Conservation (phyloP, 2,888 invertebrate species). For the Leptothorax acervorum region DNA sequence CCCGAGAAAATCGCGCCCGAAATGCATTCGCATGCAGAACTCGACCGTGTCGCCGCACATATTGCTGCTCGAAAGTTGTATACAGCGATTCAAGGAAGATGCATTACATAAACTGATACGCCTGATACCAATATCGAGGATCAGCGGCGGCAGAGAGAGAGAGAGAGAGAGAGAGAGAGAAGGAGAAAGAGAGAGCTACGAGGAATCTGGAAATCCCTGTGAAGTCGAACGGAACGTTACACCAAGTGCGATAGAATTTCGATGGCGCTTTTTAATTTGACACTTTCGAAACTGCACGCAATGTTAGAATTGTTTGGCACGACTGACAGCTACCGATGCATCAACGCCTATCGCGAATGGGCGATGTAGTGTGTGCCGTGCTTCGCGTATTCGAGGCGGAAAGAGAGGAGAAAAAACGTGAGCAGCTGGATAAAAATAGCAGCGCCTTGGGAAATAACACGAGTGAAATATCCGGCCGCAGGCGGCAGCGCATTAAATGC, state of each 20-base stretch:
- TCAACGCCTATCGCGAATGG: conserved; percentile 8
- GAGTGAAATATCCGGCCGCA: conserved; percentile 36
- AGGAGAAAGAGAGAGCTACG: background rate
- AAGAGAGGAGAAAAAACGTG: background rate
- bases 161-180: too few relatives aligned
- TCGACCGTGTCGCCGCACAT: conserved; percentile 50
- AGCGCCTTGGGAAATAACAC: conserved; percentile 52
- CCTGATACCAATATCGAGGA: conserved; percentile 31
- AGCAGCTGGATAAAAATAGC: conserved; percentile 17
- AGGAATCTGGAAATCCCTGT: conserved; percentile 12
- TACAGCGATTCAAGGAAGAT: conserved; percentile 49
- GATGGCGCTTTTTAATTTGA: conserved; percentile 13
- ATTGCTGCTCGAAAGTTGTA: conserved; percentile 52
- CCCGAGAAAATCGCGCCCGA: conserved; percentile 50
- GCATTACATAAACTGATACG: conserved; percentile 55
- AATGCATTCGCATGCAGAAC: conserved; percentile 53
- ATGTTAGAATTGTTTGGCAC: background rate
- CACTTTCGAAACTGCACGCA: background rate
- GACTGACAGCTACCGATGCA: conserved; percentile 17
- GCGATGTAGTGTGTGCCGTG: background rate
- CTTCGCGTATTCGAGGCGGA: background rate
- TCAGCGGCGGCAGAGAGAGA: background rate
- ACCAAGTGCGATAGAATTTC: conserved; percentile 1
- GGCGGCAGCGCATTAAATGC: conserved; percentile 27
- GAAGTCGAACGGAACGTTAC: background rate